Conservation (phyloP, 1,140 invertebrate species). For the Rhyacophila brunnea region DNA sequence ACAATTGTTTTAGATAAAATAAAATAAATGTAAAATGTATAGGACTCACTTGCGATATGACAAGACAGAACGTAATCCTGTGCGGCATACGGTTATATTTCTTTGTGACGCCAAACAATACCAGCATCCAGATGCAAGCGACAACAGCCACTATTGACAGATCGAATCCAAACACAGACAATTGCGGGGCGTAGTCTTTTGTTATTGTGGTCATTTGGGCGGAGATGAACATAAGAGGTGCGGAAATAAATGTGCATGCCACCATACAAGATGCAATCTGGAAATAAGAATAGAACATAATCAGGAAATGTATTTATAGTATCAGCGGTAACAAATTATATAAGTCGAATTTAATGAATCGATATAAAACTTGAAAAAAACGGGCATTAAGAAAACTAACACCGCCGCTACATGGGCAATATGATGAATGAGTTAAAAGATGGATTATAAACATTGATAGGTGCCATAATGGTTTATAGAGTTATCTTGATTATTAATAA, state of each 20-base stretch:
- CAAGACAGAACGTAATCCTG: conserved; percentile 73
- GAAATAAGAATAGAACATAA: too few relatives aligned
- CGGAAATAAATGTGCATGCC: conserved; percentile 89
- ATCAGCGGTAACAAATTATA: too few relatives aligned
- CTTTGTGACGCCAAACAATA: conserved; percentile 73
- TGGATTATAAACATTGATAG: too few relatives aligned
- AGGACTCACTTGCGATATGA: conserved; percentile 73
- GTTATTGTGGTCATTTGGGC: conserved; percentile 87
- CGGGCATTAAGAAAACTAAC: too few relatives aligned
- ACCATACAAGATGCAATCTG: conserved; percentile 91
- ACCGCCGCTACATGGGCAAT: too few relatives aligned
- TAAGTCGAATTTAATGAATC: too few relatives aligned
- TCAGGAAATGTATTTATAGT: too few relatives aligned
- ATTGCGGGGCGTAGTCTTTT: conserved; percentile 70
- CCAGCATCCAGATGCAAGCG: conserved; percentile 75
- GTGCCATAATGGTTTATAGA: too few relatives aligned
- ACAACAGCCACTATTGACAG: conserved; percentile 75
- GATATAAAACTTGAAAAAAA: too few relatives aligned
- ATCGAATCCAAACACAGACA: conserved; percentile 81
- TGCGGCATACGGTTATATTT: conserved; percentile 80
- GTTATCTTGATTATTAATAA: too few relatives aligned
- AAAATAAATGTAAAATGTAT: not conserved
- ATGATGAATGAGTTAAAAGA: too few relatives aligned
- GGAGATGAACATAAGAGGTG: conserved; percentile 92
- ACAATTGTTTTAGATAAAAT: not conserved